These are phyloP conservation scores for Spheniscus mendiculus DNA, from an alignment of 2,113 vertebrate species.

Conservation along the genomic window DNA sequence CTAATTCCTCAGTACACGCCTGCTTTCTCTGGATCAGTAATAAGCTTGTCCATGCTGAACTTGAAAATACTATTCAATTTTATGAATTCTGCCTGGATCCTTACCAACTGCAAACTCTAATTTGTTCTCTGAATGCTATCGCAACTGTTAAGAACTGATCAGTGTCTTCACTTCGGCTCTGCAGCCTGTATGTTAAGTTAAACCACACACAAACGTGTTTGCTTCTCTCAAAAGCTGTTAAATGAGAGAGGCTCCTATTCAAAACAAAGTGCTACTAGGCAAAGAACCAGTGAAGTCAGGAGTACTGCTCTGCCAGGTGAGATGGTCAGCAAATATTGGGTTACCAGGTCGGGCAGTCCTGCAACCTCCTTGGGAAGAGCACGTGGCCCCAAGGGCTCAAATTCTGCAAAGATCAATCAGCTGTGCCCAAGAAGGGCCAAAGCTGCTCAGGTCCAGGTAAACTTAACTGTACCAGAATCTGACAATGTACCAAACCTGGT, in stretches of 20 bases:
- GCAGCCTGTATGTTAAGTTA: neutral
- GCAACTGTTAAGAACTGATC: constrained; percentile 17
- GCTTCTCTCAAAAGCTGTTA: constrained; percentile 14
- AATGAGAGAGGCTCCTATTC: neutral
- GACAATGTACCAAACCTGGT: neutral
- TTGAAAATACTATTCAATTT: neutral
- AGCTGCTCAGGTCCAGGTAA: neutral
- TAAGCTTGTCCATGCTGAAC: neutral
- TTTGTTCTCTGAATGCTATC: constrained; percentile 55
- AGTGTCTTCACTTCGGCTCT: constrained; percentile 5
- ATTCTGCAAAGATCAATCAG: neutral
- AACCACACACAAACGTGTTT: neutral
- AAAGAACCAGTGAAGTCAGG: neutral
- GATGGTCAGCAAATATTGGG: neutral
- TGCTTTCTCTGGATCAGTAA: neutral
- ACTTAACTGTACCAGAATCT: neutral
- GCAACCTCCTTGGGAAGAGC: neutral
- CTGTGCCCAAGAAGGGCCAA: neutral
- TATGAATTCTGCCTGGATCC: constrained; percentile 24
- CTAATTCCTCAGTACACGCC: neutral
- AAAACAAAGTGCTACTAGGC: neutral
- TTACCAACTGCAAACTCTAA: neutral
- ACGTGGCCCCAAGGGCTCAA: neutral
- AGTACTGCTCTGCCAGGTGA: neutral
- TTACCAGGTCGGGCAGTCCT: neutral